These are phyloP conservation scores for Rhinoderma darwinii DNA, from an alignment of 2,113 vertebrate species.

Conservation along the genomic window DNA sequence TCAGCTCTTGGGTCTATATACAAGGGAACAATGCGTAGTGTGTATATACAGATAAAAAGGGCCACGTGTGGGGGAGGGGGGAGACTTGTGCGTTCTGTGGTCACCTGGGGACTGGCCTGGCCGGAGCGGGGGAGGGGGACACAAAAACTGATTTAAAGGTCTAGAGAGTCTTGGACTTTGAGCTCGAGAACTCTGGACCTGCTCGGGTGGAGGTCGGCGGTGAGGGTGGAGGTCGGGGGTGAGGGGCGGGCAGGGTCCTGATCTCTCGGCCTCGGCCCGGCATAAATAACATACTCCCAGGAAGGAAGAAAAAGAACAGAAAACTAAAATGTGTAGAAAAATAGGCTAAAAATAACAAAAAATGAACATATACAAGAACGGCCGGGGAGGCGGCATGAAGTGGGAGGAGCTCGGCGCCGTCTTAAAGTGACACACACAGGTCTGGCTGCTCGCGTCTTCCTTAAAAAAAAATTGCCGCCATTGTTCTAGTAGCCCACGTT, in stretches of 20 bases:
- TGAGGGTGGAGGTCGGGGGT: background rate
- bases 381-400: background rate
- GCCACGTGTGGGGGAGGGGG: background rate
- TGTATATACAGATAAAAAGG: slow-evolving; percentile 33
- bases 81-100: slow-evolving; percentile 18
- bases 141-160: background rate
- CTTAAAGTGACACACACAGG: slow-evolving; percentile 39
- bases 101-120: background rate
- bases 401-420: background rate
- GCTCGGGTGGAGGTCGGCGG: background rate
- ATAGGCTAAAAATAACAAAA: slow-evolving; percentile 27
- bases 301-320: slow-evolving; percentile 48
- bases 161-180: background rate
- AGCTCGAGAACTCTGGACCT: background rate
- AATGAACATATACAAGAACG: slow-evolving; percentile 19
- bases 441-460: background rate
- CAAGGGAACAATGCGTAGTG: slow-evolving; percentile 18
- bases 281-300: slow-evolving; percentile 54
- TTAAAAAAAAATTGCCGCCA: background rate
- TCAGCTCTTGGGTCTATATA: slow-evolving; percentile 22
- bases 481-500: background rate
- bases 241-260: background rate
- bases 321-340: slow-evolving; percentile 46
- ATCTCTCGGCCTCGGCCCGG: background rate
- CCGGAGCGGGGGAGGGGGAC: background rate